These are phyloP conservation scores for Drosophila percnosoma DNA, from an alignment of 2,888 invertebrate genomes.

Conservation along the genomic window DNA sequence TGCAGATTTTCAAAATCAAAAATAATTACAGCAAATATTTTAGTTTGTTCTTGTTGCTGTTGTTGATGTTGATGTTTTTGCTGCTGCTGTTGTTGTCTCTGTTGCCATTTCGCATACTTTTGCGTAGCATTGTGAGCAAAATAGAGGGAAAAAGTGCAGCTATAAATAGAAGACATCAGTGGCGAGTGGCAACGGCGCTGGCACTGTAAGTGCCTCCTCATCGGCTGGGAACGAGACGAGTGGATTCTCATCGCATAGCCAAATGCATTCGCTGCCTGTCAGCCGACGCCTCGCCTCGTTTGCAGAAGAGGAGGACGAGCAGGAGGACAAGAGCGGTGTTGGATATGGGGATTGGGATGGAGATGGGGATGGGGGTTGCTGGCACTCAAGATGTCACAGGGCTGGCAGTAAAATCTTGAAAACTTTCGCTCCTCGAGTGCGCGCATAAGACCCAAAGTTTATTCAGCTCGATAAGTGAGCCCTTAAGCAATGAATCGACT, in stretches of 20 bases:
- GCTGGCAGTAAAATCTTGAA: constrained; percentile 41
- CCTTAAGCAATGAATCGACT: constrained; percentile 35
- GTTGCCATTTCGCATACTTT: constrained; percentile 47
- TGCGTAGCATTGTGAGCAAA: constrained; percentile 53
- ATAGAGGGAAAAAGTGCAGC: constrained; percentile 48
- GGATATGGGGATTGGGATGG: neutral
- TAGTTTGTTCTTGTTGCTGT: constrained; percentile 4
- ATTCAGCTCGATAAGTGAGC: constrained; percentile 52
- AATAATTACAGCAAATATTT: constrained; percentile 63
- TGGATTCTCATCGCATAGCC: constrained; percentile 57
- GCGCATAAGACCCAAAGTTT: constrained; percentile 48
- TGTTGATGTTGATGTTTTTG: neutral
- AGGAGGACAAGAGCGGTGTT: neutral
- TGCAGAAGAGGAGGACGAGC: neutral
- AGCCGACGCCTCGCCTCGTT: constrained; percentile 9
- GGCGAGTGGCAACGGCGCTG: constrained; percentile 51
- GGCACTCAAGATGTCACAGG: constrained; percentile 54
- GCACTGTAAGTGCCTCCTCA: constrained; percentile 58
- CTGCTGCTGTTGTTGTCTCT: neutral
- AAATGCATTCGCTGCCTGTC: constrained; percentile 63
- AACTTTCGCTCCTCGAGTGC: constrained; percentile 41
- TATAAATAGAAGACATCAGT: constrained; percentile 70
- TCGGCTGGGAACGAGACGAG: constrained; percentile 30
- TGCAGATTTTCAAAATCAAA: constrained; percentile 54
- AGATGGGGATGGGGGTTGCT: neutral